Evolutionary conservation across 1,140 invertebrate genomes (phyloP), one percentile per base, ranked within the genome.

Genomic region (Drosophila kurseongensis): DNA sequence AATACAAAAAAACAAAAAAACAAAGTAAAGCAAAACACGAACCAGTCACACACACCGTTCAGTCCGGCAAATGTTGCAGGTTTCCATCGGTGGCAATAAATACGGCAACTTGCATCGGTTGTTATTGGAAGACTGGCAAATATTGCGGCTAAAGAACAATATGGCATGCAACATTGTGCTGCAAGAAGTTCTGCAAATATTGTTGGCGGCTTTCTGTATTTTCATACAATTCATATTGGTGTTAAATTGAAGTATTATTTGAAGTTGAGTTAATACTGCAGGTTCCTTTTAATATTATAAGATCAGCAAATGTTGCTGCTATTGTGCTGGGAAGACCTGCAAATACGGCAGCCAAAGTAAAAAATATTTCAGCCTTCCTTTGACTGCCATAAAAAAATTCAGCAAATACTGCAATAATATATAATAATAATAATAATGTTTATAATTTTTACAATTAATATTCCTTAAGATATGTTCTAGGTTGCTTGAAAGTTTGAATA

Each of bases 1-100:
- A 52, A 32, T 35, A 47, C 7, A 50, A 72, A 38, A 48, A 50
- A 47, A 9, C n/a, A 52, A 38, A 47, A 47, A 8, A 18, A 18
- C 18, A 18, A 18, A 38, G 40, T 41, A 60, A 52, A 75, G 54
- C 51, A 65, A 65, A 54, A 75, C 61, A 75, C 51, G 45, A 75
- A 75, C 69, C 69, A 73, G 66, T 72, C 48, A 51, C 48, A 51
- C 48, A 50, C 63, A 23, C 45, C 9, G 27, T 50, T 40, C 38
- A 55, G 36, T 71, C 36, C 40, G 5, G 40, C 36, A 69, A 56
- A 38, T 40, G 48, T 67, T 54, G 40, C 61, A 40, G 9, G 36
- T 58, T 29, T 27, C 10, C 40, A n/a, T 7, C 32, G 51, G 14
- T 40, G 29, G 36, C 55, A 57, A 57, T 57, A 44, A 32, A 57